Evolutionary conservation across 2,888 invertebrate genomes (phyloP), one percentile per base, ranked within the genome.

Genomic region (Gastracanthus pulcherrimus): DNA sequence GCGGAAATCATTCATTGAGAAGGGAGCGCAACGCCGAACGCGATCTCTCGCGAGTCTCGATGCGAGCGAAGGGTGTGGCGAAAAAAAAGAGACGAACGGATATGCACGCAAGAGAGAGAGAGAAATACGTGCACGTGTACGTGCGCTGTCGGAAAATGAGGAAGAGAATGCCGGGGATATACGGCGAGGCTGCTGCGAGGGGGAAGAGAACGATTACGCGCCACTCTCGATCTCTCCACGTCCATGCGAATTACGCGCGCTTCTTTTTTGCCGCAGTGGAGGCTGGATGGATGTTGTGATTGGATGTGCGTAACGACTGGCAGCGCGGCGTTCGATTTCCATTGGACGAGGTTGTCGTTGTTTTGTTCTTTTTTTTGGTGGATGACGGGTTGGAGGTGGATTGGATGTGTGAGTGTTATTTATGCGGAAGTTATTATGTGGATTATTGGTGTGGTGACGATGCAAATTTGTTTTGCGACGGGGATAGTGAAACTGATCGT

Each of bases 1-100:
- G 87, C 90, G 91, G 91, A 91, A 91, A 91, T 91, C 91, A 89
- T 91, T 91, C 90, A 91, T 91, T 90, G 90, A 91, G 89, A 84
- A 75, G 88, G 85, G 85, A 80, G 83, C 75, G 83, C 81, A 26
- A 38, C 76, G 60, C 84, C 83, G 38, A 13, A 45, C 77, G 80
- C 82, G 83, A 83, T 84, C 82, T 76, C 34, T n/a, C 48, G 51
- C 34, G 62, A 45, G 67, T 51, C 48, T 64, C 60, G 48, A 64
- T 69, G 29, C 16, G 48, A 9, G 23, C 72, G 45, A 41, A 71
- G 72, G 78, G 79, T 74, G 79, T 74, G 79, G 79, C 74, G 74
- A 58, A 74, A 69, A 26, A 76, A 66, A 41, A 78, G 62, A 77
- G 34, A 26, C 60, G 45, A 70, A 62, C 78, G 51, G 78, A 78